Evolutionary conservation across 2,113 vertebrate species (phyloP).

Genomic region (Ceyx melanurus): DNA sequence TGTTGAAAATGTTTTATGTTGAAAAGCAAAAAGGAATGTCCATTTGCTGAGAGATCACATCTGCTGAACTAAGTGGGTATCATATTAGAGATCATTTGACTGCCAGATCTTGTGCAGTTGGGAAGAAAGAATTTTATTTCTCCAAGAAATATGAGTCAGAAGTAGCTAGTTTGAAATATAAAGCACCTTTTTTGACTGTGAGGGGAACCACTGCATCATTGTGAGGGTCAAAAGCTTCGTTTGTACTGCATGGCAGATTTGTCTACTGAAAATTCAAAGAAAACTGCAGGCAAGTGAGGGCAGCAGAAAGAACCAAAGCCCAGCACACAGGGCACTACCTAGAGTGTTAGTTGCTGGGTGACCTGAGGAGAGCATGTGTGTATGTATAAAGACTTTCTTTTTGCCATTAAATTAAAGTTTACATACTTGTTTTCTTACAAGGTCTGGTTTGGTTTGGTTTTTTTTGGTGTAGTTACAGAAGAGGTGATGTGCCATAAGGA

Average conservation of each 20-base stretch:
- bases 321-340: background rate
- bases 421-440: background rate
- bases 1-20: too few species aligned
- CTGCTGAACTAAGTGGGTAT: background rate
- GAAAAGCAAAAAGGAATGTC: background rate
- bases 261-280: background rate
- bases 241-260: background rate
- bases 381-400: background rate
- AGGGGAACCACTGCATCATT: background rate
- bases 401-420: background rate
- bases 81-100: background rate
- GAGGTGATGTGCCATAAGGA: background rate
- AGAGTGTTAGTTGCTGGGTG: fast-evolving
- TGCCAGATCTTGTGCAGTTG: background rate
- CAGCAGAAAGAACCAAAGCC: background rate
- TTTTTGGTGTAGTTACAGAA: background rate
- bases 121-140: background rate
- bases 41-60: background rate
- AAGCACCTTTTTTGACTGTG: background rate
- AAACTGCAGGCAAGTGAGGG: background rate
- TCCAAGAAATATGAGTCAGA: background rate
- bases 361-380: background rate
- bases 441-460: background rate
- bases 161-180: background rate
- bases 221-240: background rate